Base-by-base conservation (phyloP, 1,140 invertebrate species). In the Parapsyche elsis region DNA sequence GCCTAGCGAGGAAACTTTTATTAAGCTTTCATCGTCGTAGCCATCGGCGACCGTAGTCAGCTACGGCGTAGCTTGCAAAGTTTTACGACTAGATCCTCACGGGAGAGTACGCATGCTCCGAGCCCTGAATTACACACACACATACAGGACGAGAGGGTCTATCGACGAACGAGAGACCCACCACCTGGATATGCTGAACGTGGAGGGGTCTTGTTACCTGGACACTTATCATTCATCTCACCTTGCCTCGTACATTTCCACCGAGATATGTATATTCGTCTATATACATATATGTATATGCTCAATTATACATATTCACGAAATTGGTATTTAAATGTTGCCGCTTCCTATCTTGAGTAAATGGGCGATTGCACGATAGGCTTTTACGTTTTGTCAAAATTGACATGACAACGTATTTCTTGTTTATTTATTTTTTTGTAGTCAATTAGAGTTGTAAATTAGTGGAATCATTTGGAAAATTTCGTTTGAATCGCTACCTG, bases 11-110 rank as follows among this genome's bases (percentile, higher is more conserved):
- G 82, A 81, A 81, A 81, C 71, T 83, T 83, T 83, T 83, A 83
- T 83, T 83, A 79, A 81, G 79, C 77, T 81, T 80, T 80, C 81
- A 81, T 83, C 77, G 80, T 64, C 78, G 71, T 82, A 81, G 81
- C 81, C 79, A 83, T 83, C 71, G 81, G 79, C 79, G 70, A 81
- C 49, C 78, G 81, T 80, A 81, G 81, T 19, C 73, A 75, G 61
- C 71, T 81, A 81, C 82, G 80, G 44, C 80, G 78, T 79, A 79
- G 80, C 61, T 53, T 49, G 45, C 53, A 46, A 75, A 59, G 26
- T 81, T 83, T 83, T 83, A 83, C 78, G 79, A 81, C 76, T 78
- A 59, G 75, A 64, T 75, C 44, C 73, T 38, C 73, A 10, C 53
- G 9, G 79, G 24, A 5, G 16, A 19, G 12, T 53, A 73, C 73